Conservation (phyloP, 1,140 invertebrate genomes). For the Capitella teleta region DNA sequence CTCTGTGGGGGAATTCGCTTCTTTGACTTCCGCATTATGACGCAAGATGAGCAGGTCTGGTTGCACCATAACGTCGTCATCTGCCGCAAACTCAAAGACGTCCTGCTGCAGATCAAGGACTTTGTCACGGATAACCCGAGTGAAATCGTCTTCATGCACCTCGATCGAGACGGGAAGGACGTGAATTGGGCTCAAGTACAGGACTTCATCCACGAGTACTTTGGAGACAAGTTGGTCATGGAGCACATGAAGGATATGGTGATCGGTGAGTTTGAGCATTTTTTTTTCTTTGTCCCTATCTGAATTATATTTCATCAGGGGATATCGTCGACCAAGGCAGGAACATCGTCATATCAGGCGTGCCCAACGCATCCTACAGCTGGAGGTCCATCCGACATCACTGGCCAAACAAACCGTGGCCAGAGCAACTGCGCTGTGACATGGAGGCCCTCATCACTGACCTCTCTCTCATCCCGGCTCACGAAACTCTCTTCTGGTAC, state of each 20-base stretch:
- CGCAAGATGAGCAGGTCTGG: not conserved
- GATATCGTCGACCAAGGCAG: conserved; percentile 7
- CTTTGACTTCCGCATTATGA: conserved; percentile 2
- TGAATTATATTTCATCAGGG: not conserved
- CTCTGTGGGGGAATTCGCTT: conserved; percentile 3
- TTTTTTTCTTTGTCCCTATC: not conserved
- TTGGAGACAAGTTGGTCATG: not conserved
- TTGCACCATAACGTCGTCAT: not conserved
- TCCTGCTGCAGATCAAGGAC: not conserved
- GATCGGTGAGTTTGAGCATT: conserved; percentile 3
- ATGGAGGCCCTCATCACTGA: not conserved
- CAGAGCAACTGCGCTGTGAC: not conserved
- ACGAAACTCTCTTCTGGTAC: conserved; percentile 8
- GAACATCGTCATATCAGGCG: conserved; percentile 1
- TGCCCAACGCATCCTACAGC: conserved; percentile 1
- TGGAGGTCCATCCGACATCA: not conserved
- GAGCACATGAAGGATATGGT: conserved; percentile 5
- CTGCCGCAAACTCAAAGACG: not conserved
- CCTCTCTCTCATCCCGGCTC: not conserved
- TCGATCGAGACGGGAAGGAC: not conserved
- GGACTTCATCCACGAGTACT: not conserved
- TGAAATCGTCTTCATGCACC: conserved; percentile 4
- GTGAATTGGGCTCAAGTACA: not conserved
- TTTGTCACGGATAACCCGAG: not conserved
- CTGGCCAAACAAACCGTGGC: conserved; percentile 6